phyloP scores from a whole-genome alignment of 2,113 vertebrate species.

The Poecilia latipinna region DNA sequence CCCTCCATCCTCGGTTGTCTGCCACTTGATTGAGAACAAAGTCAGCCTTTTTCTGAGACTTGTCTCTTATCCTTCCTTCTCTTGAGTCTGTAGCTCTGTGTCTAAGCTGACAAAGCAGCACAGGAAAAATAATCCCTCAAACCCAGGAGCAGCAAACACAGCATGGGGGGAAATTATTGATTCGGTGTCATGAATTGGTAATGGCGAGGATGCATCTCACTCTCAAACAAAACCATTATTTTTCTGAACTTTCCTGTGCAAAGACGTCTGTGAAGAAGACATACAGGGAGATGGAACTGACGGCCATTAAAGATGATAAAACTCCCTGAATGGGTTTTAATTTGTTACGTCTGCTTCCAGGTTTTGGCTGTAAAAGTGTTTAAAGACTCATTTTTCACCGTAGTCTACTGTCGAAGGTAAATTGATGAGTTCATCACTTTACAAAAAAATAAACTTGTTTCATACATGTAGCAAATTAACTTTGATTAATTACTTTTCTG shows the following conservation, averaged over 20 bases:
- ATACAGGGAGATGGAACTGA: background rate
- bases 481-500: too few species aligned
- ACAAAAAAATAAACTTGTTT: too few species aligned
- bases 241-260: conserved; percentile 1
- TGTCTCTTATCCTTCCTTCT: conserved; percentile 32
- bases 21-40: conserved; percentile 25
- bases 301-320: conserved; percentile 12
- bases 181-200: conserved; percentile 60
- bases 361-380: background rate
- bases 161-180: conserved; percentile 37
- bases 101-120: conserved; percentile 46
- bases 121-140: conserved; percentile 55
- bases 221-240: conserved; percentile 33
- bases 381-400: background rate
- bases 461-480: too few species aligned
- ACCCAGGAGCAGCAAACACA: conserved; percentile 29
- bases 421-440: background rate
- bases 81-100: conserved; percentile 34
- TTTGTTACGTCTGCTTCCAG: background rate
- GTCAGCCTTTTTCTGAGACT: conserved; percentile 5
- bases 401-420: background rate
- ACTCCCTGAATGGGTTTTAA: conserved; percentile 11
- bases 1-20: conserved; percentile 27
- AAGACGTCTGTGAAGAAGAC: background rate
- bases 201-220: conserved; percentile 31